phyloP scores from a whole-genome alignment of 2,797 vertebrate genomes.

The Anniella stebbinsi region DNA sequence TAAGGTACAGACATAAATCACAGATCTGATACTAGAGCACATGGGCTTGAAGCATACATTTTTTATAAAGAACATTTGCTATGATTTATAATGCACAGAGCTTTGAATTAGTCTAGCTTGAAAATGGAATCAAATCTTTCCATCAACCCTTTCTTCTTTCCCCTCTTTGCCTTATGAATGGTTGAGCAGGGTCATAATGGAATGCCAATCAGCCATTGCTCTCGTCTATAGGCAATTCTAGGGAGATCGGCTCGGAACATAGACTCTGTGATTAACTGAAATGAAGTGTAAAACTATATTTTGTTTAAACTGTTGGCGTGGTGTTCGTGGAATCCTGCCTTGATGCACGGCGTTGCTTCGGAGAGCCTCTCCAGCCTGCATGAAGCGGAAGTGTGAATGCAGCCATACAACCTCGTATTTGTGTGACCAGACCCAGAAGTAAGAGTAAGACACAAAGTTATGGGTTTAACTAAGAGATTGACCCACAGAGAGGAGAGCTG shows the following conservation, averaged over 20 bases:
- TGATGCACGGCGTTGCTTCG: rapidly evolving
- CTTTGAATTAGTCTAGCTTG: conserved; percentile 75
- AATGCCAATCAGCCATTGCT: conserved; percentile 64
- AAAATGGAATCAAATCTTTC: conserved; percentile 74
- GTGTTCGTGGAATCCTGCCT: background rate
- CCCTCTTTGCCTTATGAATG: conserved; percentile 57
- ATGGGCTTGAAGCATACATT: conserved; percentile 63
- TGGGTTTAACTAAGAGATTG: too few species aligned
- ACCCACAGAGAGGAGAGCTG: too few species aligned
- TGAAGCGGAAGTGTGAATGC: rapidly evolving
- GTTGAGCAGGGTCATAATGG: conserved; percentile 62
- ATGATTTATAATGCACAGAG: conserved; percentile 73
- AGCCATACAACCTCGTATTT: background rate
- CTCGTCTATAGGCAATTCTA: conserved; percentile 66
- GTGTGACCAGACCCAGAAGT: too few species aligned
- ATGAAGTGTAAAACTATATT: conserved; percentile 79
- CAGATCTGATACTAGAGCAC: conserved; percentile 55
- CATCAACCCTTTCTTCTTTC: conserved; percentile 51
- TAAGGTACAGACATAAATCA: conserved; percentile 70
- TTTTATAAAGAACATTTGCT: conserved; percentile 77
- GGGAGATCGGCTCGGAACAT: conserved; percentile 68
- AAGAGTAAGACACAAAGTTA: too few species aligned
- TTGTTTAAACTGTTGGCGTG: conserved; percentile 73
- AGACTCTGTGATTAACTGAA: conserved; percentile 78
- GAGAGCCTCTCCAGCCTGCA: background rate